Conservation (phyloP, 2,797 vertebrate genomes). For the Valencia hispanica region DNA sequence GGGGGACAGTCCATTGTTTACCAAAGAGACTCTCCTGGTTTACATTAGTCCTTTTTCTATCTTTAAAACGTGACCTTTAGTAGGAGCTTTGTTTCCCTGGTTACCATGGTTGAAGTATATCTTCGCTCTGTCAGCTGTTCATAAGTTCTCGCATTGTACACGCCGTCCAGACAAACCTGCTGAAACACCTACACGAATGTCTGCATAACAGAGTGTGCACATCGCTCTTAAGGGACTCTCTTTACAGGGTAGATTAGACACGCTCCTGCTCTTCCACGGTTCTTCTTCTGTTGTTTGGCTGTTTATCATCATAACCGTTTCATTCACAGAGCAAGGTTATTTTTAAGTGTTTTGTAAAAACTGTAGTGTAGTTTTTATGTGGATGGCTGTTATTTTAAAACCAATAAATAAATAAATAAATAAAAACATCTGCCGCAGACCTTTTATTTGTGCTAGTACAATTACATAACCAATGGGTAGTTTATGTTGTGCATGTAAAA, state of each 20-base stretch:
- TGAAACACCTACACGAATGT: constrained; percentile 50
- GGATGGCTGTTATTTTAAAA: constrained; percentile 80
- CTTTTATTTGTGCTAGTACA: constrained; percentile 34
- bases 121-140: constrained; percentile 57
- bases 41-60: constrained; percentile 62
- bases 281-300: constrained; percentile 42
- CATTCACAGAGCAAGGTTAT: constrained; percentile 52
- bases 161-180: constrained; percentile 50
- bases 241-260: constrained; percentile 71
- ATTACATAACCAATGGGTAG: not conserved
- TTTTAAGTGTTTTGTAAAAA: constrained; percentile 74
- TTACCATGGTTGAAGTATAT: constrained; percentile 46
- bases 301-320: constrained; percentile 52
- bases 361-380: constrained; percentile 77
- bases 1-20: constrained; percentile 70
- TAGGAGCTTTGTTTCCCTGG: constrained; percentile 51
- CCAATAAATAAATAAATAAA: constrained; percentile 72
- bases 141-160: constrained; percentile 57
- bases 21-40: constrained; percentile 76
- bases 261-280: constrained; percentile 53
- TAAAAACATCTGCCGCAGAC: constrained; percentile 16
- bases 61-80: constrained; percentile 56
- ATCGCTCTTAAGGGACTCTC: constrained; percentile 54
- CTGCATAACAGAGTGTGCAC: constrained; percentile 41
- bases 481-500: not conserved